Evolutionary conservation across 2,113 vertebrate species (phyloP), one percentile per base, ranked within the genome.

Genomic region (Erythrolamprus reginae): DNA sequence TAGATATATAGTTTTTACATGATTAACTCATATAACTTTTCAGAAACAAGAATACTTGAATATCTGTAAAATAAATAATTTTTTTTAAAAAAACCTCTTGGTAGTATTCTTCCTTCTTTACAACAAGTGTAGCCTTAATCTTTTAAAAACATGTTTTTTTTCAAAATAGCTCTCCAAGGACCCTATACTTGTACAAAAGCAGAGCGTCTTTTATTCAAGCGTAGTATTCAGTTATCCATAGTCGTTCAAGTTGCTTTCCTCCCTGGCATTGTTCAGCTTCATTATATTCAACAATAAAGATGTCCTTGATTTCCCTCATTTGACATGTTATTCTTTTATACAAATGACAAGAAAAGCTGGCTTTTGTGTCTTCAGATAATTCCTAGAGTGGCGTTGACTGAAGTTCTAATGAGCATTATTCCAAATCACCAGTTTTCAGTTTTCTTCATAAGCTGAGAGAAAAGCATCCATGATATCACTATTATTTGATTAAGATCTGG

Each of bases 291-390:
- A n/a, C 93, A 92, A 95, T 95, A 94, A 94, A 88, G 77, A 48
- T 94, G 95, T 95, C 95, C 96, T 96, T 96, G 94, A 92, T 38
- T 95, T 93, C 87, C 89, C 95, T 92, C 85, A 92, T 94, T 88
- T 0, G 1, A 94, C 92, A 92, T 88, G 26, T 86, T 45, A 47
- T 90, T 89, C 55, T 90, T 91, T 88, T 77, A 82, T 86, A 23
- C 50, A 77, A 53, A 86, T 38, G 12, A 87, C 42, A 87, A 19
- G 8, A 38, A 58, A 83, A 48, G 21, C 19, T 38, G 42, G 42
- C 6, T 48, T 91, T 21, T 24, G 2, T 58, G 45, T 24, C 56
- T 58, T 83, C 86, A 84, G 58, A 94, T 92, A 84, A 92, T 17
- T 0, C 0, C 82, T 65, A 87, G 3, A 50, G 56, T 42, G 26